phyloP scores from a whole-genome alignment of 1,140 invertebrate species.

The Elymnias hypermnestra region DNA sequence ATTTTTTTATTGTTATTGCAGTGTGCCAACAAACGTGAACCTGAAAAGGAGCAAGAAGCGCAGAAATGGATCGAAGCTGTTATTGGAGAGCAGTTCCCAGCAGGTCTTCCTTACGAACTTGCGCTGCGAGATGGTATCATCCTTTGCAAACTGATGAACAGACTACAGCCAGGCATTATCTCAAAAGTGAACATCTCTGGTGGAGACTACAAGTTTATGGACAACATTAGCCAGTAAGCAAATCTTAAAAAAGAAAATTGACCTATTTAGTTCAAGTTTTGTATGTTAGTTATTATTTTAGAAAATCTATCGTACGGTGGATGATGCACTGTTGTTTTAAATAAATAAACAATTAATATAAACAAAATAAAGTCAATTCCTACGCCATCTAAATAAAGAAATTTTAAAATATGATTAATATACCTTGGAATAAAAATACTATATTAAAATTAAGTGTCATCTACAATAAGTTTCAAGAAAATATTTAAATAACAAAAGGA shows the following conservation, averaged over 20 bases:
- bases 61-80: slow-evolving; percentile 93
- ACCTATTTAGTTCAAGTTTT: too few species aligned
- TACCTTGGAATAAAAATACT: too few species aligned
- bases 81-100: slow-evolving; percentile 87
- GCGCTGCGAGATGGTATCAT: slow-evolving; percentile 89
- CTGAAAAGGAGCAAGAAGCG: slow-evolving; percentile 88
- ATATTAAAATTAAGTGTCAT: too few species aligned
- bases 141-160: slow-evolving; percentile 91
- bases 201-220: slow-evolving; percentile 96
- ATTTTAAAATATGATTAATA: too few species aligned
- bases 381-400: too few species aligned
- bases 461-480: too few species aligned
- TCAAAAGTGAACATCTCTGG: slow-evolving; percentile 91
- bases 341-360: too few species aligned
- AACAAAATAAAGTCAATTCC: too few species aligned
- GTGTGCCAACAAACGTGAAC: slow-evolving; percentile 89
- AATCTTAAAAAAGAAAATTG: not conserved
- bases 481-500: too few species aligned
- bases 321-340: too few species aligned
- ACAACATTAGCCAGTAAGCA: slow-evolving; percentile 92
- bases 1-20: slow-evolving; percentile 76
- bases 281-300: too few species aligned
- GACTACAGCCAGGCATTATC: slow-evolving; percentile 88
- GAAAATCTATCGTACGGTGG: too few species aligned
- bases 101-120: slow-evolving; percentile 82